Base-by-base conservation (phyloP, 2,797 vertebrate species). In the Rhinogobio ventralis region DNA sequence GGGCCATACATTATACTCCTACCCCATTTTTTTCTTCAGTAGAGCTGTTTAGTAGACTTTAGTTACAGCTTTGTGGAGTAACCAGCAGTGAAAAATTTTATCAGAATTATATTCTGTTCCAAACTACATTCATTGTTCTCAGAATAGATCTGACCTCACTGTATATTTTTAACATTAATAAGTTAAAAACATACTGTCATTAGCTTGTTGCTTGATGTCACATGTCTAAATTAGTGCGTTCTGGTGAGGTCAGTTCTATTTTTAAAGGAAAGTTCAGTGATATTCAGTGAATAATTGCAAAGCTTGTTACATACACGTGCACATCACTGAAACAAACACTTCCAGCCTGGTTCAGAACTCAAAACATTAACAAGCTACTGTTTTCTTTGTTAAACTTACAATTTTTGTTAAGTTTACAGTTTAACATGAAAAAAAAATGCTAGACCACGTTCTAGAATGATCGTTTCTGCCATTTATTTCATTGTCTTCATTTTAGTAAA, bases 141-240 rank as follows among this genome's bases (percentile, higher is more conserved):
- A 19, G 36, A 57, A 28, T 15, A 4, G 33, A 57, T 51, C 51
- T 33, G 64, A 49, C 2, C 15, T 0, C 23, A 19, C 10, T 14
- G 25, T 23, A 28, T 57, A 7, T 55, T 7, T 53, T 36, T 15
- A 36, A n/a, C 14, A 28, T 71, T 0, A 42, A 57, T 45, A 0
- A 33, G 55, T 45, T 15, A 46, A 42, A 42, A 42, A 42, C 39
- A 42, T 9, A 42, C 39, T 42, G 7, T 64, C 62, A 53, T 68
- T 53, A 36, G 39, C 39, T 42, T 42, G 39, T 9, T 42, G 8
- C 45, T 11, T 39, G 28, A 53, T 39, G 46, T 69, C 46, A 42
- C 33, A 28, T 51, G 79, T 79, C 10, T 64, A 79, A 25, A 80
- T 80, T 2, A 81, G 30, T 67, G 19, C n/a, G 11, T 51, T 25